Base-by-base conservation (phyloP, 2,797 vertebrate species). In the Sebastes nivosus region DNA sequence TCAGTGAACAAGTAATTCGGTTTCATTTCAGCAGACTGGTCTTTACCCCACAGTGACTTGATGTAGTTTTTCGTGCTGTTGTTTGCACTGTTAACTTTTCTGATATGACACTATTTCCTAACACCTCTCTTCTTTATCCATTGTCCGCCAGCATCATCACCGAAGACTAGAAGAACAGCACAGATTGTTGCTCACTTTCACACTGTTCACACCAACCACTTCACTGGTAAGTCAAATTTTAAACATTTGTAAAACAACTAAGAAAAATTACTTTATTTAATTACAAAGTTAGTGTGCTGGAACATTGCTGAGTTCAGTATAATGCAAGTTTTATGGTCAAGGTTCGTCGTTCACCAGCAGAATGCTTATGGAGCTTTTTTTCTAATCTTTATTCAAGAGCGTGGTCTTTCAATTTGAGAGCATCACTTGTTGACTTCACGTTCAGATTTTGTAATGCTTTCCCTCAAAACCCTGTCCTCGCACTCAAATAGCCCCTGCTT, bases 1-100 rank as follows among this genome's bases (percentile, higher is more conserved):
- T 87, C 75, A 81, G 38, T 80, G 77, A 83, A 82, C 57, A 72
- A 68, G 69, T 80, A 36, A 79, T 87, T 81, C 24, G 52, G 65
- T 75, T 85, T 75, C 30, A 69, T 59, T 82, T 81, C 72, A 80
- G 55, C 22, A 54, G 55, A 36, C 32, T 75, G 63, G 22, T 71
- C 46, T 75, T 73, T 14, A 74, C 60, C 18, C n/a, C 10, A 69
- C 13, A 67, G 54, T 66, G 46, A 54, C 5, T 52, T 73, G 2
- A 38, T 34, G 24, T 25, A 6, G 5, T 24, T 65, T 70, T 64
- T 42, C 24, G 67, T 29, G 4, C 11, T 30, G 27, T 71, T 27
- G 20, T 67, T 36, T 76, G 64, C 30, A 54, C 24, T 0, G 20
- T 50, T 78, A 46, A 30, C 36, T 32, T 80, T 75, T 50, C 2